A percentile compares a stretch with the other conserved stretches of the same genome.
Evolutionary conservation across 2,888 invertebrate species (phyloP).

Genomic region (Empis livida): DNA sequence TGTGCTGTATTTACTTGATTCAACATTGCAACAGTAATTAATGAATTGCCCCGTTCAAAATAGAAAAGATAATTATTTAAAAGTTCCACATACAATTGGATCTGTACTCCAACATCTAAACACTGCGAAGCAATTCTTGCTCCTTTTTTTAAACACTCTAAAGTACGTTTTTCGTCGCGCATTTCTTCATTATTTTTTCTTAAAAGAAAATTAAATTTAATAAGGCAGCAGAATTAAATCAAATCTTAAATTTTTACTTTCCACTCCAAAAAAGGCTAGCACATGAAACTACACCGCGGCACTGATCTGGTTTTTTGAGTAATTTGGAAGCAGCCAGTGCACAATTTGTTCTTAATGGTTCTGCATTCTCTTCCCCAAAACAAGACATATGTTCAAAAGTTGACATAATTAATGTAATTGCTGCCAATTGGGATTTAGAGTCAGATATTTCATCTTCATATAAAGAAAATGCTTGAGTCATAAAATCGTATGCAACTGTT

Average conservation of each 20-base stretch:
- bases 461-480: conserved; percentile 84
- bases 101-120: conserved; percentile 93
- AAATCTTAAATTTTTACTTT: conserved; percentile 37
- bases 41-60: conserved; percentile 71
- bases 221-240: too few species aligned
- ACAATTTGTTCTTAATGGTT: conserved; percentile 90
- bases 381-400: conserved; percentile 92
- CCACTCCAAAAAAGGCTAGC: conserved; percentile 98
- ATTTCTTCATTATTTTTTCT: conserved; percentile 44
- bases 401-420: conserved; percentile 89
- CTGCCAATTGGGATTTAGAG: conserved; percentile 90
- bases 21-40: conserved; percentile 42
- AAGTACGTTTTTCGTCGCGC: conserved; percentile 79
- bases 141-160: conserved; percentile 93
- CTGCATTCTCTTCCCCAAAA: conserved; percentile 92
- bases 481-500: conserved; percentile 95
- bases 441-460: conserved; percentile 99
- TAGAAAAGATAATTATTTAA: conserved; percentile 89
- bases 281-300: conserved; percentile 84
- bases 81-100: conserved; percentile 89
- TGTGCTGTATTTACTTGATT: conserved; percentile 37
- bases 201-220: conserved; percentile 1
- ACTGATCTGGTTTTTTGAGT: conserved; percentile 96
- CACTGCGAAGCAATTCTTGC: conserved; percentile 92
- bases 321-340: conserved; percentile 91